Evolutionary conservation across 2,113 vertebrate species (phyloP), one percentile per base, ranked within the genome.

Genomic region (Oceanodroma tethys): DNA sequence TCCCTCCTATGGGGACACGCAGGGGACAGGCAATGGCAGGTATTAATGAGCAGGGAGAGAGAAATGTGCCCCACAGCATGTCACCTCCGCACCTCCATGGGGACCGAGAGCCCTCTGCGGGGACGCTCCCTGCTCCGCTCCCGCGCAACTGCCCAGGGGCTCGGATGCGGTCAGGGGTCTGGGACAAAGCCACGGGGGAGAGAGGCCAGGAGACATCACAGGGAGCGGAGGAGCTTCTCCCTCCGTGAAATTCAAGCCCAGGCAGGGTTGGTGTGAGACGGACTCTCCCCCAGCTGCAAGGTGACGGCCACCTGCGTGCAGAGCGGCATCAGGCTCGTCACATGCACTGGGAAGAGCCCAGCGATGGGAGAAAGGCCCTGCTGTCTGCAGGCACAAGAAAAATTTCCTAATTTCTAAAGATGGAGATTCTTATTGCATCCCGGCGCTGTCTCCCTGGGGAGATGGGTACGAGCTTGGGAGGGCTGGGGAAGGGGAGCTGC

Each of bases 391-490:
- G 17, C 15, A 13, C 0, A 3, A 47, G 53, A 19, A 47, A 71
- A 56, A 9, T 32, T 34, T n/a, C 73, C 66, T 9, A 0, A 7
- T 72, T 55, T 22, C 59, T 16, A 16, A n/a, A 16, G 17, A 13
- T 3, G 13, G 29, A 34, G 67, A 1, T 5, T 70, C 81, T 45
- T 34, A 0, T 26, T 11, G 29, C 36, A 7, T 26, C 40, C 63
- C 3, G 2, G 25, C 0, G 0, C 25, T 2, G 29, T 3, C 7
- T 43, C 74, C 16, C 0, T 10, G n/a, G 59, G 73, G 21, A 58
- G 47, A 13, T 0, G 38, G 17, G 9, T 6, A 15, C 1, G 2
- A 48, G 71, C 38, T 40, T 12, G 4, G 30, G 16, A 27, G 38
- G 29, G 55, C 76, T 81, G 78, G 55, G 81, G 32, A 71, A 50